Conservation (phyloP, 2,113 vertebrate species). For the Bambusicola thoracicus region DNA sequence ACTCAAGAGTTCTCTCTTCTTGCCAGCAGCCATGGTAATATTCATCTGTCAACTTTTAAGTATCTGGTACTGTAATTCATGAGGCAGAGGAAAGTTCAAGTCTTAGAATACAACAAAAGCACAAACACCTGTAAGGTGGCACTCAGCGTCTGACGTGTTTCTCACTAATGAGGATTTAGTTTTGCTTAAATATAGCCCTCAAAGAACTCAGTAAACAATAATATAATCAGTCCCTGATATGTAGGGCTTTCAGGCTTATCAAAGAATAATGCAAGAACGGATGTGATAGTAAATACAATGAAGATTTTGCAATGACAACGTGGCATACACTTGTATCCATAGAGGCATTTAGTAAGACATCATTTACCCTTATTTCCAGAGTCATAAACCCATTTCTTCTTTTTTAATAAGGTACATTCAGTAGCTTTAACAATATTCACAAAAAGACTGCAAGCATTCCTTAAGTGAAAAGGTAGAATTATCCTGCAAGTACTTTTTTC, state of each 20-base stretch:
- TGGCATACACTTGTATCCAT: fast-evolving
- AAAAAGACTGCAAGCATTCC: neutral
- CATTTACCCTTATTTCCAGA: neutral
- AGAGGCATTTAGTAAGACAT: neutral
- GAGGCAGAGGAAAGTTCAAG: neutral
- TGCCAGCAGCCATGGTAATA: neutral
- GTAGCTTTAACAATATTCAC: neutral
- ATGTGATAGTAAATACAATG: neutral
- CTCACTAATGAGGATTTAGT: neutral
- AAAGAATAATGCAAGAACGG: neutral
- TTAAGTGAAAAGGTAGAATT: neutral
- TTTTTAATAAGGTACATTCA: neutral
- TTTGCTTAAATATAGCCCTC: neutral
- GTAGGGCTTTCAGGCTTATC: neutral
- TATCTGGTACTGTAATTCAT: neutral
- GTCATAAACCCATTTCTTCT: neutral
- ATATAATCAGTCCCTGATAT: neutral
- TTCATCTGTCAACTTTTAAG: neutral
- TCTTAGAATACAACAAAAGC: neutral
- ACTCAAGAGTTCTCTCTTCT: neutral
- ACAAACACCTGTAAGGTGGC: neutral
- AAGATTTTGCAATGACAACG: neutral
- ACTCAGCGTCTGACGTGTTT: neutral
- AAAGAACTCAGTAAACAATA: neutral
- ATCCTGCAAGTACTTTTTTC: neutral